Evolutionary conservation across 1,140 invertebrate species (phyloP).

Genomic region (Pseudomyrmex pallidus): DNA sequence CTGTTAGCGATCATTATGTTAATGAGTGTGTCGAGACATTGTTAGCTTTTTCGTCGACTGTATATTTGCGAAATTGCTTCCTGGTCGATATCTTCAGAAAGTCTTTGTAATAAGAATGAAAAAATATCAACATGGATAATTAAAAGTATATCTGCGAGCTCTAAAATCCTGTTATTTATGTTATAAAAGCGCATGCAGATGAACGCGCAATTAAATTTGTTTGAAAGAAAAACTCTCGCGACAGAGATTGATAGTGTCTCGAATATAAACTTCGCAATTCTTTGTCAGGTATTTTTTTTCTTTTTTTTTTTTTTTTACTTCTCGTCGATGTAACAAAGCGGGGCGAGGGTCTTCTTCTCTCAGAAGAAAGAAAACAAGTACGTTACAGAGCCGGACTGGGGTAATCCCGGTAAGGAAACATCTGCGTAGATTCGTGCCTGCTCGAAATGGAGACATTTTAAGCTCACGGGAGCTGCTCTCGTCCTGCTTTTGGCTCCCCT

Average conservation of each 20-base stretch:
- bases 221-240: background rate
- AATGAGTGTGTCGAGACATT: background rate
- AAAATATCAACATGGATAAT: too few relatives aligned
- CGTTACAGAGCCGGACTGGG: slow-evolving; percentile 38
- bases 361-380: slow-evolving; percentile 52
- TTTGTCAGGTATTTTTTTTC: background rate
- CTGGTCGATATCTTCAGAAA: background rate
- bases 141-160: too few relatives aligned
- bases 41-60: background rate
- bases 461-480: slow-evolving; percentile 56
- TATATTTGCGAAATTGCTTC: background rate
- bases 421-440: slow-evolving; percentile 64
- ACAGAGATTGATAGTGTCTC: background rate
- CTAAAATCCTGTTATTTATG: too few relatives aligned
- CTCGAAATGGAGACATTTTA: slow-evolving; percentile 68
- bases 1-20: slow-evolving; percentile 1
- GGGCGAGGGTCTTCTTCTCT: background rate
- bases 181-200: background rate
- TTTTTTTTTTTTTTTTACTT: slow-evolving; percentile 3
- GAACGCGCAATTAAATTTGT: background rate
- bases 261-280: too few relatives aligned
- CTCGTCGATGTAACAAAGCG: background rate
- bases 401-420: slow-evolving; percentile 65
- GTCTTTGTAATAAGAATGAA: background rate
- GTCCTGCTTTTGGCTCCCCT: slow-evolving; percentile 67